Evolutionary conservation across 2,113 vertebrate species (phyloP), one percentile per base, ranked within the genome.

Genomic region (Pseudonaja textilis): DNA sequence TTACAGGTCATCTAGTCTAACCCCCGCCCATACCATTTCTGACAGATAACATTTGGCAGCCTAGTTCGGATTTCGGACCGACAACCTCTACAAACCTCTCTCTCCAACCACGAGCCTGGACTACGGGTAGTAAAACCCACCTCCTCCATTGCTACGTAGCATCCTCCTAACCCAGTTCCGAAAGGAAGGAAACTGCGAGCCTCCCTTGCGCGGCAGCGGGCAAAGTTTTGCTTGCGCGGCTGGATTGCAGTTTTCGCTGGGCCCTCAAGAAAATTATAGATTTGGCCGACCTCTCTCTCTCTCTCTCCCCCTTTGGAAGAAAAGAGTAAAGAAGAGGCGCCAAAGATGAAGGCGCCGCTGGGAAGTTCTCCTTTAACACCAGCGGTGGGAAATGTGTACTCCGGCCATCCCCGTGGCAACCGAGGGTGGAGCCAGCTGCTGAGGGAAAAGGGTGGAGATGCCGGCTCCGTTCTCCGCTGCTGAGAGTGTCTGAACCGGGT

Each of bases 331-430:
- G 3, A 47, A 29, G 61, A 14, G 18, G 22, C 74, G 18, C 74
- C 18, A n/a, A 81, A 22, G 16, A 8, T 39, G 45, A 8, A 47
- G 85, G 42, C 2, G 57, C 47, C 1, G 20, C 29, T 4, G n/a
- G 9, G 18, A 52, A 34, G 39, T 42, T 34, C 29, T 8, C n/a
- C 2, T 59, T 61, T 26, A 54, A 14, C 52, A 18, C 5, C 45
- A 42, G 22, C 45, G 47, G 29, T 20, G 1, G 90, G n/a, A 25
- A 55, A 55, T 55, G 61, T 59, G 47, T n/a, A 16, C 9, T 4
- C 5, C 10, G 45, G 45, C 55, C 1, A 81, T 92, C 85, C 47
- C 88, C 85, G 7, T 90, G 88, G 88, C 87, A 88, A 94, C 93
- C 18, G 47, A 61, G 57, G 57, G 85, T 54, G 56, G 85, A 92